Evolutionary conservation across 2,888 invertebrate species (phyloP).

Genomic region (Nemotelus pantherinus): DNA sequence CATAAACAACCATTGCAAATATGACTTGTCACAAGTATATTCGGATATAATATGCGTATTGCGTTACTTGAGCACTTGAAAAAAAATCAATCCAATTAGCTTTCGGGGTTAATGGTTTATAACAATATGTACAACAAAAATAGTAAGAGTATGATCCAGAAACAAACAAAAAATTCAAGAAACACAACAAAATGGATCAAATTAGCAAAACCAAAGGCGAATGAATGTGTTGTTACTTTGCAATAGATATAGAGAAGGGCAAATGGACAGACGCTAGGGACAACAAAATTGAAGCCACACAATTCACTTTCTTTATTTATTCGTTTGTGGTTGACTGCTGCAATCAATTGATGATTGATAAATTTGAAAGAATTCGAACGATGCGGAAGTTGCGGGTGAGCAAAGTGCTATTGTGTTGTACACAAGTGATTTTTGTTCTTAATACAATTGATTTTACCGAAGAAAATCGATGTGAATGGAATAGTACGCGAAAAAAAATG

Average conservation of each 20-base stretch:
- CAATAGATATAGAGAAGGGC: background rate
- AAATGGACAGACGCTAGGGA: background rate
- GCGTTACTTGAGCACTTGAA: constrained; percentile 38
- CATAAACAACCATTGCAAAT: background rate
- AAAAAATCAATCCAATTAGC: constrained; percentile 59
- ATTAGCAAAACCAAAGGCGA: too few relatives aligned
- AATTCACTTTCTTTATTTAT: constrained; percentile 36
- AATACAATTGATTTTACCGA: constrained; percentile 2
- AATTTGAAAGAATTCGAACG: constrained; percentile 40
- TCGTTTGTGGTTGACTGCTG: constrained; percentile 21
- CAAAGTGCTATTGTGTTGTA: background rate
- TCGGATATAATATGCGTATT: constrained; percentile 30
- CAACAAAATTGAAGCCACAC: constrained; percentile 42
- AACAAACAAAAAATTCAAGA: too few relatives aligned
- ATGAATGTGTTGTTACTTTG: background rate
- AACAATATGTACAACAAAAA: constrained; percentile 40
- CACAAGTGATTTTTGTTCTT: constrained; percentile 17
- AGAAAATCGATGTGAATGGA: constrained; percentile 3
- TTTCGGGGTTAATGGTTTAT: constrained; percentile 61
- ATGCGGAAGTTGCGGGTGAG: constrained; percentile 37
- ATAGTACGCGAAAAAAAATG: background rate
- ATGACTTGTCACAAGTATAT: constrained; percentile 18
- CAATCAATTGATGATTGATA: constrained; percentile 39
- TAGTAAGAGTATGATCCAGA: too few relatives aligned
- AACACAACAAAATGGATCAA: too few relatives aligned